These are phyloP conservation scores for Montipora cactus DNA, from an alignment of 64 coral and sea anemone genomes.

Conservation along the genomic window DNA sequence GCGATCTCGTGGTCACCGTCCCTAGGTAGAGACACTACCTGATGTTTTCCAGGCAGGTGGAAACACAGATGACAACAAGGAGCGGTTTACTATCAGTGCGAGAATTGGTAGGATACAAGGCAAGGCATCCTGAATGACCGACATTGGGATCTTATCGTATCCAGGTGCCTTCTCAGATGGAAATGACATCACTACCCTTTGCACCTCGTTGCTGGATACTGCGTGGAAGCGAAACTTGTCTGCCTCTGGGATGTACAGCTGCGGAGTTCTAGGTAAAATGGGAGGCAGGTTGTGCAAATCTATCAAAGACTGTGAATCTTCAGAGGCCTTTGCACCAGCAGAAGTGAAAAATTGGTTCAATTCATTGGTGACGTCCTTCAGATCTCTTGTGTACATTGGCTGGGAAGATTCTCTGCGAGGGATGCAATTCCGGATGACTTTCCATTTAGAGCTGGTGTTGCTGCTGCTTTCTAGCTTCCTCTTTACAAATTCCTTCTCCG, in stretches of 20 bases:
- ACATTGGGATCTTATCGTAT: slow-evolving; percentile 45
- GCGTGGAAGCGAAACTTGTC: slow-evolving; percentile 40
- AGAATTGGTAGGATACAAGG: slow-evolving; percentile 35
- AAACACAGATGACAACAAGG: slow-evolving; percentile 38
- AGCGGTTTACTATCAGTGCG: slow-evolving; percentile 46
- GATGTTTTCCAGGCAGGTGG: slow-evolving; percentile 41
- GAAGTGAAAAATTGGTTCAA: slow-evolving; percentile 34
- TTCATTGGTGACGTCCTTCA: not conserved
- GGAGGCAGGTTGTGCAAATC: too few species aligned
- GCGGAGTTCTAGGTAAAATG: too few species aligned
- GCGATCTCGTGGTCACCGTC: slow-evolving; percentile 29
- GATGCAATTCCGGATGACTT: too few species aligned
- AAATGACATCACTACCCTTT: slow-evolving; percentile 49
- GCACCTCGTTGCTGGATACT: slow-evolving; percentile 26
- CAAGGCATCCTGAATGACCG: slow-evolving; percentile 39
- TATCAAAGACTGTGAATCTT: too few species aligned
- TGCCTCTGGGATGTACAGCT: not conserved
- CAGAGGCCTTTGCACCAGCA: too few species aligned
- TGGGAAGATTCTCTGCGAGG: too few species aligned
- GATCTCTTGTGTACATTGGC: too few species aligned
- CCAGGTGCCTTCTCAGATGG: slow-evolving; percentile 53
- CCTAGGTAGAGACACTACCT: not conserved
- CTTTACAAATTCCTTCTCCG: too few species aligned
- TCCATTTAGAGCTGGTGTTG: too few species aligned
- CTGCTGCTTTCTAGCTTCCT: too few species aligned